A percentile compares a stretch with the other conserved stretches of the same genome.
Conservation (phyloP, 2,888 invertebrate genomes). For the Caenorhabditis sp. region DNA sequence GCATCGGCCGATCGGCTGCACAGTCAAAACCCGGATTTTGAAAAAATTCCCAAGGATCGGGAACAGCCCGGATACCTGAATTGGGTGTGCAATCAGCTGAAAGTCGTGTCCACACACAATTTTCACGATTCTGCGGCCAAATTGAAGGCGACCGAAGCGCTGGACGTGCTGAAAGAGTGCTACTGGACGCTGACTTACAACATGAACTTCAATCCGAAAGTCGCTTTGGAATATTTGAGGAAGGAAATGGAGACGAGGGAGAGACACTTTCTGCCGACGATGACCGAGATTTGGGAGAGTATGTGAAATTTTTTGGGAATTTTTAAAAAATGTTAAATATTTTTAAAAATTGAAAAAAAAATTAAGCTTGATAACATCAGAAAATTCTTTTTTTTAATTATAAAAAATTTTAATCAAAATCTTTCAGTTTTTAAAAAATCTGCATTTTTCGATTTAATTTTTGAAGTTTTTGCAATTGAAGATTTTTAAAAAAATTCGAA, state of each 20-base stretch:
- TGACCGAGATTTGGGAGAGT: slow-evolving; percentile 44
- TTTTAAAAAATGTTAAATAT: not conserved
- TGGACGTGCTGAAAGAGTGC: slow-evolving; percentile 55
- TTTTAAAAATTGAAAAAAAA: not conserved
- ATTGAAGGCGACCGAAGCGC: slow-evolving; percentile 35
- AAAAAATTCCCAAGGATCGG: slow-evolving; percentile 25
- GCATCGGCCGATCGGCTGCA: too few relatives aligned
- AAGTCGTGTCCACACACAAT: slow-evolving; percentile 1
- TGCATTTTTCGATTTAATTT: too few relatives aligned
- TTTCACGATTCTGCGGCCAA: slow-evolving; percentile 19
- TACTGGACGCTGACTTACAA: slow-evolving; percentile 35
- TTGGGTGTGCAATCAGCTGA: slow-evolving; percentile 51
- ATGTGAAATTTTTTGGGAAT: slow-evolving; percentile 6
- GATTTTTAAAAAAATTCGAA: not conserved
- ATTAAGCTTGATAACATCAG: not conserved
- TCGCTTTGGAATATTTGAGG: slow-evolving; percentile 38
- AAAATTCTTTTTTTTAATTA: too few relatives aligned
- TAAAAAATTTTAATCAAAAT: not conserved
- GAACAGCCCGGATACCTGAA: slow-evolving; percentile 49
- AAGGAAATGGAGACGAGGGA: slow-evolving; percentile 18
- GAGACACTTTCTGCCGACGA: slow-evolving; percentile 17
- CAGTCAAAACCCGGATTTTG: too few relatives aligned
- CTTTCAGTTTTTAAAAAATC: not conserved
- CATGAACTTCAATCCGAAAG: slow-evolving; percentile 54
- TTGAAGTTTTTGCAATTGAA: not conserved